Evolutionary conservation across 2,888 invertebrate genomes (phyloP), one percentile per base, ranked within the genome.

Genomic region (Caradrina kadenii): DNA sequence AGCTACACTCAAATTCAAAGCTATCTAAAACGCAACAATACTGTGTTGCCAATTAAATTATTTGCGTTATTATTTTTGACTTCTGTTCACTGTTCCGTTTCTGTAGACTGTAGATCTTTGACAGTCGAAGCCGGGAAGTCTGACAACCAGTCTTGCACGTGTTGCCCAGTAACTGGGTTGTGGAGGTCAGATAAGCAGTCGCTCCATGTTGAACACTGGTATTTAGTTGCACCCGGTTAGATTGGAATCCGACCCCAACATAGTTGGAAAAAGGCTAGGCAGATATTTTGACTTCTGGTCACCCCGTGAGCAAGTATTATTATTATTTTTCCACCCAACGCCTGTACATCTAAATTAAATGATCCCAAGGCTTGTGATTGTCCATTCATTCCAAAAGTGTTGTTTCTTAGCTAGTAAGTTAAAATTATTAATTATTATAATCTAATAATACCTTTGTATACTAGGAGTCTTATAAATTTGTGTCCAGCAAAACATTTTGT

Each of bases 341-440:
- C 73, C 75, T 82, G 75, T 80, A 79, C 68, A 71, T 80, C 83
- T 71, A 87, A 87, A 85, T 83, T 63, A 73, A 67, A 69, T 52
- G 39, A 52, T 13, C 45, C 73, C 67, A 94, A 94, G 94, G 94
- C 94, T 94, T 94, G 94, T 95, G 94, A 94, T 90, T 78, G 79
- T 88, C 76, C 68, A 91, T 92, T 89, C 93, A 94, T 94, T 95
- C 94, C 94, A 94, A 92, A 92, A 89, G 87, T 87, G 85, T 87
- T 90, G 84, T 89, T 86, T 80, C 59, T 48, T 86, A 88, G 84
- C 35, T 81, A 52, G 21, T 90, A 88, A 88, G 87, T 74, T 84
- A 78, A 80, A 82, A 73, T 76, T 72, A 73, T 73, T 80, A 80
- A 70, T 76, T 74, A 71, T 68, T 76, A 55, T 65, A 73, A 79